These are phyloP conservation scores for Mongoloraphidia duomilia DNA, from an alignment of 2,888 invertebrate genomes.

Conservation along the genomic window DNA sequence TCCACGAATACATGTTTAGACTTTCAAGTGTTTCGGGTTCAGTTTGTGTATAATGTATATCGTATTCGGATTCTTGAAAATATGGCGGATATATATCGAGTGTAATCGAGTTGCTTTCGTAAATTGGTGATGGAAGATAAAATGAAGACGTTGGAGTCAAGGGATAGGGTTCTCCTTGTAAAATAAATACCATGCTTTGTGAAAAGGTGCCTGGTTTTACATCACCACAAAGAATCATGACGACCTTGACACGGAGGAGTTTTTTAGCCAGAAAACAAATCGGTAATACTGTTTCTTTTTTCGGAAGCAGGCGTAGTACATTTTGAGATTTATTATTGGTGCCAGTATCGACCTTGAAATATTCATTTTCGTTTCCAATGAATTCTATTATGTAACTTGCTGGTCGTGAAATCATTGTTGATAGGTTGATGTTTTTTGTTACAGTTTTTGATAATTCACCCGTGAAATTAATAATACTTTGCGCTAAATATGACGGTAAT, in stretches of 20 bases:
- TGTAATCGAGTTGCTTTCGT: conserved; percentile 26
- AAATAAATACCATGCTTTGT: conserved; percentile 16
- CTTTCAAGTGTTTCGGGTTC: conserved; percentile 30
- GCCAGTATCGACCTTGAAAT: conserved; percentile 14
- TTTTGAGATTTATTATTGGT: too few relatives aligned
- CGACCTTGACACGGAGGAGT: conserved; percentile 12
- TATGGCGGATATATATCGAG: conserved; percentile 26
- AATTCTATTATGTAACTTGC: conserved; percentile 19
- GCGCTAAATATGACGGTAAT: conserved; percentile 36
- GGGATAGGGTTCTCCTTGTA: neutral
- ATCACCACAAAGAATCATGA: conserved; percentile 22
- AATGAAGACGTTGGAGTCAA: neutral
- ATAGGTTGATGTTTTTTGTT: conserved; percentile 27
- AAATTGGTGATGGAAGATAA: too few relatives aligned
- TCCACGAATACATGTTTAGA: conserved; percentile 15
- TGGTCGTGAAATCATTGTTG: conserved; percentile 14
- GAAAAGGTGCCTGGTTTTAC: conserved; percentile 19
- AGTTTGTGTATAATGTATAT: conserved; percentile 31
- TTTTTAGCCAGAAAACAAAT: conserved; percentile 21
- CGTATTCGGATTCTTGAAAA: conserved; percentile 28
- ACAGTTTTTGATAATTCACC: conserved; percentile 33
- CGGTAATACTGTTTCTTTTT: conserved; percentile 11
- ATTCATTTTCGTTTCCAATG: conserved; percentile 18
- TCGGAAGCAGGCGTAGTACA: neutral
- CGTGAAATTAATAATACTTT: conserved; percentile 30